Evolutionary conservation across 1,140 invertebrate genomes (phyloP).

Genomic region (Agrilus planipennis): DNA sequence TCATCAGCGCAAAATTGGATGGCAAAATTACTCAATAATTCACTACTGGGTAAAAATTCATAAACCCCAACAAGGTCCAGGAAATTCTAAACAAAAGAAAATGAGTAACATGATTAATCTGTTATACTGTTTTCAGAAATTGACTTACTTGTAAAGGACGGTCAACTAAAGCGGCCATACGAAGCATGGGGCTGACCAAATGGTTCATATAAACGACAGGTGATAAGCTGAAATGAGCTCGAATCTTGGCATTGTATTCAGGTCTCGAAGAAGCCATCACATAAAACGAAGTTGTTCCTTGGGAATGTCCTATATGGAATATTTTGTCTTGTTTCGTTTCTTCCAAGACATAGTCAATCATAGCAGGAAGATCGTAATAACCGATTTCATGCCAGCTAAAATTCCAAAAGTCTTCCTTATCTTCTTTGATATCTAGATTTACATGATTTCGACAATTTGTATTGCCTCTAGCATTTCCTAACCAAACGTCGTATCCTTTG

Average conservation of each 20-base stretch:
- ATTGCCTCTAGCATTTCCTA: too few relatives aligned
- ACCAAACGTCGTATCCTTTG: too few relatives aligned
- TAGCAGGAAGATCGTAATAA: conserved; percentile 53
- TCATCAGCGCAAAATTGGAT: not conserved
- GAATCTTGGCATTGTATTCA: conserved; percentile 41
- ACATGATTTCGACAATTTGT: too few relatives aligned
- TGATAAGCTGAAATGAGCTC: conserved; percentile 38
- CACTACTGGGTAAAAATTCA: conserved; percentile 4
- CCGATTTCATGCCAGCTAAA: conserved; percentile 61
- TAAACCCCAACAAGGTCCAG: conserved; percentile 5
- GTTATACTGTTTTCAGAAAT: too few relatives aligned
- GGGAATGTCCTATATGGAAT: conserved; percentile 40
- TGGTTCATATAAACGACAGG: conserved; percentile 37
- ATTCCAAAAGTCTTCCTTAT: too few relatives aligned
- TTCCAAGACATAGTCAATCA: conserved; percentile 51
- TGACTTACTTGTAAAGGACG: too few relatives aligned
- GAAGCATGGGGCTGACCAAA: conserved; percentile 13
- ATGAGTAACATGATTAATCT: too few relatives aligned
- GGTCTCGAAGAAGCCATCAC: conserved; percentile 38
- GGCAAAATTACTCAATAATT: conserved; percentile 1
- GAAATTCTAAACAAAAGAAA: too few relatives aligned
- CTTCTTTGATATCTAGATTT: too few relatives aligned
- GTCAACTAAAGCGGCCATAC: too few relatives aligned
- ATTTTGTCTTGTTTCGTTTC: conserved; percentile 40
- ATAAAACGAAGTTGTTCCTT: conserved; percentile 45